Evolutionary conservation across 2,113 vertebrate species (phyloP), one percentile per base, ranked within the genome.

Genomic region (Pluvialis apricaria): DNA sequence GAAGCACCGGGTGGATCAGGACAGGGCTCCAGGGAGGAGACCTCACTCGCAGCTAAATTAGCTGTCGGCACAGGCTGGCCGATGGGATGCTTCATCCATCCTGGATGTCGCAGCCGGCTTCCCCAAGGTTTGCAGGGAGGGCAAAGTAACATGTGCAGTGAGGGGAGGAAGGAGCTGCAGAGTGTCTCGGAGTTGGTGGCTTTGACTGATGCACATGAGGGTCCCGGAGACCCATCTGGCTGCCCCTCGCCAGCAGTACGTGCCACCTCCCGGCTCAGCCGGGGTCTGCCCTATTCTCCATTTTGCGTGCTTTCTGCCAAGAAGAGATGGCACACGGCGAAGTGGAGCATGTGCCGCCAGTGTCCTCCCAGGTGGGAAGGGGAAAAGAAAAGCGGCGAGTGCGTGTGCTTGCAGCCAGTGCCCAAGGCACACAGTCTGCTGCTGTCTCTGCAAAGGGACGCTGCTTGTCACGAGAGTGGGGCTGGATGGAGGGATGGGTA

Each of bases 161-260:
- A 49, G 20, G 5, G 20, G 52, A 61, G 47, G 22, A 89, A 81
- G 64, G 34, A 81, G 45, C 32, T 6, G 2, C 21, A 10, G 49
- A 24, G 65, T 5, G 1, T 12, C 51, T 62, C 9, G 0, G 55
- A 17, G 26, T 69, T 0, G 0, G n/a, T 44, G 42, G 6, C 49
- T 78, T 32, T 17, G 24, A 36, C 49, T 1, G 5, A 18, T 3
- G 2, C 15, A 4, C 0, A 0, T 4, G 3, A 15, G 32, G 20
- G 31, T 40, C 45, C 34, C 34, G 5, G 71, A 32, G 49, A 15
- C 31, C 19, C 7, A 7, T 47, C 57, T n/a, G 42, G 29, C 42
- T 77, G 68, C 40, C 26, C 0, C 2, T 29, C 3, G 2, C 42
- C 44, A 14, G 54, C 42, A 54, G 45, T 20, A 42, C 0, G 0